These are phyloP conservation scores for Arctocebus calabarensis DNA, from an alignment of 2,797 vertebrate genomes.

Conservation along the genomic window DNA sequence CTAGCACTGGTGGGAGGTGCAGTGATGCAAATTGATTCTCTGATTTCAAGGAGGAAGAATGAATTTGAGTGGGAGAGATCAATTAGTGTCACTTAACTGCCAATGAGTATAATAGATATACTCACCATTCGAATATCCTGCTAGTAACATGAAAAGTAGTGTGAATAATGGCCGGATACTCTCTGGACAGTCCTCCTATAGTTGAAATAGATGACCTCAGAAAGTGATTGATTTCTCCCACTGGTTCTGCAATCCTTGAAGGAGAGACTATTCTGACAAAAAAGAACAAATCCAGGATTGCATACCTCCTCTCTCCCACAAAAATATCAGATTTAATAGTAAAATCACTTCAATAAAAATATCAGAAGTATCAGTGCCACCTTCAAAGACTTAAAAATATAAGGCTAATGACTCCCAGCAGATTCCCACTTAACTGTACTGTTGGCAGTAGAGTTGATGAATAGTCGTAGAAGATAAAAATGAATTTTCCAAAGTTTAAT, in stretches of 20 bases:
- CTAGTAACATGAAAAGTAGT: no score
- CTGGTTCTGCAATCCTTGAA: not conserved
- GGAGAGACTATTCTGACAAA: not conserved
- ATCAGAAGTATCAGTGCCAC: not conserved
- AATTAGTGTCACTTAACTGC: not conserved
- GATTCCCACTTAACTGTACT: slow-evolving; percentile 13
- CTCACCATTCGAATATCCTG: not conserved
- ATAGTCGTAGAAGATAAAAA: slow-evolving; percentile 38
- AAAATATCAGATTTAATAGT: not conserved
- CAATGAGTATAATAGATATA: not conserved
- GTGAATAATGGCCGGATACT: no score
- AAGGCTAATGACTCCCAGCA: slow-evolving; percentile 31
- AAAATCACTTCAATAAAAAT: not conserved
- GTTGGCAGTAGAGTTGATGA: not conserved
- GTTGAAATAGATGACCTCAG: not conserved
- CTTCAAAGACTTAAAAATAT: not conserved
- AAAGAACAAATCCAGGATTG: not conserved
- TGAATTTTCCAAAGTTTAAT: slow-evolving; percentile 71
- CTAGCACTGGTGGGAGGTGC: not conserved
- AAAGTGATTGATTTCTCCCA: not conserved
- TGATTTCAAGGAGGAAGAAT: not conserved
- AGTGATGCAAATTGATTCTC: not conserved
- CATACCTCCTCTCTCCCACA: not conserved
- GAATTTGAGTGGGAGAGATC: not conserved
- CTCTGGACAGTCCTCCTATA: no score